Conservation (phyloP, 2,113 vertebrate genomes). For the Corythornis cristatus region DNA sequence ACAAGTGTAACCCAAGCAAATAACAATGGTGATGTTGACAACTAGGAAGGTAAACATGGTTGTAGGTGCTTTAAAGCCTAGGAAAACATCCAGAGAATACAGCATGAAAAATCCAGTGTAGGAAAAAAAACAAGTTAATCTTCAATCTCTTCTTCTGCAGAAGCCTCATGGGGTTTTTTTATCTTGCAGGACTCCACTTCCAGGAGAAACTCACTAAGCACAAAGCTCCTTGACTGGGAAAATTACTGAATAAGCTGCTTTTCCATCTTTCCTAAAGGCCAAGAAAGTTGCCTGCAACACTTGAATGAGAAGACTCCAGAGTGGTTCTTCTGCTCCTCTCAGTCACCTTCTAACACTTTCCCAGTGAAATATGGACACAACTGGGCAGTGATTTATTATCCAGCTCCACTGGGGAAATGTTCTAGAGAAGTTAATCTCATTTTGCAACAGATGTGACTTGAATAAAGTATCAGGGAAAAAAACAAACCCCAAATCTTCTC, state of each 20-base stretch:
- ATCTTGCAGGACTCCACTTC: neutral
- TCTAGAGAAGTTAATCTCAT: neutral
- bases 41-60: constrained; percentile 90
- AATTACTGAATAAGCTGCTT: neutral
- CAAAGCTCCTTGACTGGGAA: neutral
- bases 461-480: neutral
- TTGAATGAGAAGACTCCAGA: neutral
- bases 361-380: neutral
- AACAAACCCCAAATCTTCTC: too few relatives aligned
- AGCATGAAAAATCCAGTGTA: neutral
- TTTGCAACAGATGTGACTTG: neutral
- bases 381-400: neutral
- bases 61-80: constrained; percentile 86
- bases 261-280: neutral
- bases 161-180: neutral
- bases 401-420: neutral
- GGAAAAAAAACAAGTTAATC: neutral
- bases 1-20: constrained; percentile 84
- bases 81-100: neutral
- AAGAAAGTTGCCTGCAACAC: neutral
- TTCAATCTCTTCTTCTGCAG: neutral
- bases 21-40: constrained; percentile 81
- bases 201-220: neutral
- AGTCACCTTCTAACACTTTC: neutral
- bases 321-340: neutral